Conservation (phyloP, 2,797 vertebrate species). For the Salmo trutta region DNA sequence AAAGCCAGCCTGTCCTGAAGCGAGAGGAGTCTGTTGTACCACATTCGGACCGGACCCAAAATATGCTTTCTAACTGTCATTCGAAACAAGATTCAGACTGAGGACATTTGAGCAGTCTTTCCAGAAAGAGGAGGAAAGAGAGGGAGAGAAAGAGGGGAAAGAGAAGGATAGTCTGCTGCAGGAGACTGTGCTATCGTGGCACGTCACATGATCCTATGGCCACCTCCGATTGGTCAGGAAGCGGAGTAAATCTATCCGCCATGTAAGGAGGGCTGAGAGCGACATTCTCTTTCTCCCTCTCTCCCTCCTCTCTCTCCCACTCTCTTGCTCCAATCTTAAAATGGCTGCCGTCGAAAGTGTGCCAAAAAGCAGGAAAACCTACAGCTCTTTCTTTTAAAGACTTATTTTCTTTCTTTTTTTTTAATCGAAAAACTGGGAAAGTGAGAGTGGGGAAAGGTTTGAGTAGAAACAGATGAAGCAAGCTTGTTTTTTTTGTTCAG, state of each 20-base stretch:
- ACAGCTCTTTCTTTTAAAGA: conserved; percentile 45
- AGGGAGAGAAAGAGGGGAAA: conserved; percentile 15
- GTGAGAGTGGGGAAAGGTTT: conserved; percentile 60
- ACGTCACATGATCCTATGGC: conserved; percentile 80
- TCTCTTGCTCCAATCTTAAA: conserved; percentile 76
- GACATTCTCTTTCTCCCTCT: conserved; percentile 71
- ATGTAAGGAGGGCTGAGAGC: conserved; percentile 85
- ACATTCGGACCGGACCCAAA: background rate
- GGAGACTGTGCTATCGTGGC: conserved; percentile 85
- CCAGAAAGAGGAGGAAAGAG: background rate
- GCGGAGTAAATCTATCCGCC: conserved; percentile 83
- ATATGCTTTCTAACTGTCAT: conserved; percentile 61
- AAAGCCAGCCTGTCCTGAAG: conserved; percentile 66
- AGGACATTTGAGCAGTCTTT: conserved; percentile 6
- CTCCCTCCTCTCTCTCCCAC: conserved; percentile 26
- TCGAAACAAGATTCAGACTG: conserved; percentile 23
- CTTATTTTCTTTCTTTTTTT: conserved; percentile 47
- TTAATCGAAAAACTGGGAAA: conserved; percentile 69
- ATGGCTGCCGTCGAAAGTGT: conserved; percentile 79
- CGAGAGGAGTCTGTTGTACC: background rate
- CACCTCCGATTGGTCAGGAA: conserved; percentile 81
- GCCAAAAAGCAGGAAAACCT: conserved; percentile 66
- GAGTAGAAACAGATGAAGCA: conserved; percentile 89
- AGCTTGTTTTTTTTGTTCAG: conserved; percentile 79
- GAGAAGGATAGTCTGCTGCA: conserved; percentile 65